Conservation (phyloP, 2,797 vertebrate genomes). For the Mycteria americana region DNA sequence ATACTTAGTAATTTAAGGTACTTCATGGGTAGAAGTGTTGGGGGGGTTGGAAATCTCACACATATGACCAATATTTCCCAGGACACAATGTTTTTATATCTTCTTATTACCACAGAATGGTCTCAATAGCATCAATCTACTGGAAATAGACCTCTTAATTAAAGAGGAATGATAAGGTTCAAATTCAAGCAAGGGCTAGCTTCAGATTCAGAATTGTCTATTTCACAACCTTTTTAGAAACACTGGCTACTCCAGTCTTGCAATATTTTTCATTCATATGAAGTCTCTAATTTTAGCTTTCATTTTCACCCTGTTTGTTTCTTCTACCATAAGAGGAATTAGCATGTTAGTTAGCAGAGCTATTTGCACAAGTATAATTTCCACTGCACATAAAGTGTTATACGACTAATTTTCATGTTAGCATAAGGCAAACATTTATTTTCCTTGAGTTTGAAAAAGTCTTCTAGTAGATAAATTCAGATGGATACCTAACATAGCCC, state of each 20-base stretch:
- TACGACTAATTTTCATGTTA: not conserved
- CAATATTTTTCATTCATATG: not conserved
- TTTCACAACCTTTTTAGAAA: not conserved
- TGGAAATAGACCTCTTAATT: not conserved
- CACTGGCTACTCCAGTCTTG: not conserved
- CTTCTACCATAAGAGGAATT: not conserved
- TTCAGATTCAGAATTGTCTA: not conserved
- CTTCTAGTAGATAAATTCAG: not conserved
- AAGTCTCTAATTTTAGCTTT: not conserved
- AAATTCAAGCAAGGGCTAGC: not conserved
- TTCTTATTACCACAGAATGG: not conserved
- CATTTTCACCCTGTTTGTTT: not conserved
- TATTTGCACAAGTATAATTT: not conserved
- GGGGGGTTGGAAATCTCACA: not conserved
- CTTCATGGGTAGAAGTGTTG: not conserved
- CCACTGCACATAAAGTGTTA: not conserved
- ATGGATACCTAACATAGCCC: not conserved
- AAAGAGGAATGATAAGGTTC: not conserved
- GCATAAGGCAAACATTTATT: not conserved
- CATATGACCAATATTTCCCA: not conserved
- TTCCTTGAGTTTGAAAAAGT: not conserved
- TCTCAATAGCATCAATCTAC: not conserved
- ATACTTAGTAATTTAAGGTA: not conserved
- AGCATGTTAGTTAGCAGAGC: not conserved
- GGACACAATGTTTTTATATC: not conserved